Evolutionary conservation across 2,888 invertebrate species (phyloP), one percentile per base, ranked within the genome.

Genomic region (Drosophila meridionalis): DNA sequence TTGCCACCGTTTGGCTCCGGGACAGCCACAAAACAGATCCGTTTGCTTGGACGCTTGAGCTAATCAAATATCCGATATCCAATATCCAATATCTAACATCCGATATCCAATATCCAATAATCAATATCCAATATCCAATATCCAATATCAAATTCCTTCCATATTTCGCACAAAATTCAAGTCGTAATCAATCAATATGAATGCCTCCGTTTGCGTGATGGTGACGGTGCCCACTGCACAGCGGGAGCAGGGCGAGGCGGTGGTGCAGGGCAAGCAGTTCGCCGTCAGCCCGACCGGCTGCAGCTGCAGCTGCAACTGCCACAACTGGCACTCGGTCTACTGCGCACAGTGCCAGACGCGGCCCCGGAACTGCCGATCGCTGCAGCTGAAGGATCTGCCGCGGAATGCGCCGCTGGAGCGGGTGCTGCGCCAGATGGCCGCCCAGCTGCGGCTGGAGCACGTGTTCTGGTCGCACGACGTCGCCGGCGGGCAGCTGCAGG

Each of bases 391-490:
- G 1, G 61, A 65, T 9, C 20, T 75, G 57, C 8, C 43, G 1
- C 32, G 30, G 4, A 50, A 34, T 6, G 40, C 85, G 5, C 26
- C 80, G 0, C 43, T 91, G 80, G 90, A 87, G 76, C 58, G 48
- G 94, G 93, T 94, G 56, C 86, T 95, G 58, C 92, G 93, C 40
- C 93, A 94, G 68, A 93, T 95, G 40, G 90, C 95, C 14, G 83
- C 92, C 42, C 92, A 94, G 14, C 90, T 95, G 57, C 93, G 93
- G 42, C 93, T 95, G 48, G 93, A 93, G 76, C 94, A 94, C 84
- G 94, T 94, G 3, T 93, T 94, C 4, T 95, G 95, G 95, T 93
- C 91, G 12, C 90, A 93, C 63, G 94, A 94, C 2, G 93, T 92
- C 64, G 93, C 94, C 53, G 93, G 94, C 2, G 93, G 93, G 50